Evolutionary conservation across 1,140 invertebrate genomes (phyloP).

Genomic region (Hyphantria cunea): DNA sequence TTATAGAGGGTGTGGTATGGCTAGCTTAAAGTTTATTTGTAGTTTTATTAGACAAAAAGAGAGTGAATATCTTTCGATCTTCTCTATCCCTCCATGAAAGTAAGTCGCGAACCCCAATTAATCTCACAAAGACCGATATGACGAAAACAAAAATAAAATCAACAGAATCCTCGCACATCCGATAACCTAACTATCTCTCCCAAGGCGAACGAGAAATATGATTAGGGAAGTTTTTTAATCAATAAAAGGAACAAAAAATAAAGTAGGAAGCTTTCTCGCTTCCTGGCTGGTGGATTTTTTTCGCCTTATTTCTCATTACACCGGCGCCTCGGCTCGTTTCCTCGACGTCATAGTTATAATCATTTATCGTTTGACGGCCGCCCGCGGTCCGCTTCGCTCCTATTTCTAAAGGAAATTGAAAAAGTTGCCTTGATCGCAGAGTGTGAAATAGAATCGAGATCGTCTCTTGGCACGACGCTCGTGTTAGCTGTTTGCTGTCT

Average conservation of each 20-base stretch:
- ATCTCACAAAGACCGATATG: slow-evolving; percentile 1
- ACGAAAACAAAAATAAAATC: slow-evolving; percentile 19
- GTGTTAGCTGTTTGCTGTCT: background rate
- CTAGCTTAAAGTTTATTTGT: too few species aligned
- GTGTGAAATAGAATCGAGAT: slow-evolving; percentile 35
- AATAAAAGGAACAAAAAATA: slow-evolving; percentile 65
- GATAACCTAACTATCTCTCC: slow-evolving; percentile 42
- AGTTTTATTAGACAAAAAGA: too few species aligned
- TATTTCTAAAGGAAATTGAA: slow-evolving; percentile 64
- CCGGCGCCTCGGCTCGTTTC: slow-evolving; percentile 52
- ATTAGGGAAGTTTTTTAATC: slow-evolving; percentile 77
- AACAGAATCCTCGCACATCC: slow-evolving; percentile 28
- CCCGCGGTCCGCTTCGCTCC: slow-evolving; percentile 33
- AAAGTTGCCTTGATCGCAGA: slow-evolving; percentile 62
- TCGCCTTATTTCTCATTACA: slow-evolving; percentile 68
- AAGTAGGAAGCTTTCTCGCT: slow-evolving; percentile 36
- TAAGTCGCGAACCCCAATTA: background rate
- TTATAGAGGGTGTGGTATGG: too few species aligned
- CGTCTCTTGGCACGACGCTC: slow-evolving; percentile 10
- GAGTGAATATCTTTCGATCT: too few species aligned
- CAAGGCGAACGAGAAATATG: slow-evolving; percentile 44
- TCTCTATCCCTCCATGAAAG: too few species aligned
- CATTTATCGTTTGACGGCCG: slow-evolving; percentile 70
- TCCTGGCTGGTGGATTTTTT: slow-evolving; percentile 43
- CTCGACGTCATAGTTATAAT: slow-evolving; percentile 60